These are phyloP conservation scores for Paradoxurus hermaphroditus DNA, from an alignment of 2,113 vertebrate species.

Conservation along the genomic window DNA sequence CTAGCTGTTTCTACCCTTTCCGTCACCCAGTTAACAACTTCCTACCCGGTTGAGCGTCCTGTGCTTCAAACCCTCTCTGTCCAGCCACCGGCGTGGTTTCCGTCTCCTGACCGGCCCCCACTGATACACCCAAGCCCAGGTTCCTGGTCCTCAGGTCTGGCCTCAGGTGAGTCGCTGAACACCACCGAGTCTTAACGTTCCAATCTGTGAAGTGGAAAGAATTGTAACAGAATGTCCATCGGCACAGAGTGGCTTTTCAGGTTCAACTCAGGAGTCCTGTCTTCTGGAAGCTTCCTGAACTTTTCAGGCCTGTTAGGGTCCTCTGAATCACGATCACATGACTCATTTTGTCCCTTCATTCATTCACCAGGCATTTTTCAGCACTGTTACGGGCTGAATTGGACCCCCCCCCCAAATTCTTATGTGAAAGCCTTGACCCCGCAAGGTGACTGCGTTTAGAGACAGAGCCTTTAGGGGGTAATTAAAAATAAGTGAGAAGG, in stretches of 20 bases:
- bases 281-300: neutral
- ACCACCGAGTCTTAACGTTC: neutral
- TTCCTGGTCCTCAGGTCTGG: neutral
- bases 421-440: no score
- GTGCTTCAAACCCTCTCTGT: neutral
- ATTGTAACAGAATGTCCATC: neutral
- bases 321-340: neutral
- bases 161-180: rapidly evolving
- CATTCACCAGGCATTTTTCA: neutral
- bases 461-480: neutral
- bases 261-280: neutral
- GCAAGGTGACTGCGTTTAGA: neutral
- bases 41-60: neutral
- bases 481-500: neutral
- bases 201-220: neutral
- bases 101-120: neutral
- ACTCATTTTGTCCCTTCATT: neutral
- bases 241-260: neutral
- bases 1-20: neutral
- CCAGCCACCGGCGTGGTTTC: neutral
- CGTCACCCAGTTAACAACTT: neutral
- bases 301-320: neutral
- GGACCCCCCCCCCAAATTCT: neutral
- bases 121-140: rapidly evolving
- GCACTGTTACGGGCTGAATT: neutral